phyloP scores from a whole-genome alignment of 2,888 invertebrate species.

The Nomada lathburiana region DNA sequence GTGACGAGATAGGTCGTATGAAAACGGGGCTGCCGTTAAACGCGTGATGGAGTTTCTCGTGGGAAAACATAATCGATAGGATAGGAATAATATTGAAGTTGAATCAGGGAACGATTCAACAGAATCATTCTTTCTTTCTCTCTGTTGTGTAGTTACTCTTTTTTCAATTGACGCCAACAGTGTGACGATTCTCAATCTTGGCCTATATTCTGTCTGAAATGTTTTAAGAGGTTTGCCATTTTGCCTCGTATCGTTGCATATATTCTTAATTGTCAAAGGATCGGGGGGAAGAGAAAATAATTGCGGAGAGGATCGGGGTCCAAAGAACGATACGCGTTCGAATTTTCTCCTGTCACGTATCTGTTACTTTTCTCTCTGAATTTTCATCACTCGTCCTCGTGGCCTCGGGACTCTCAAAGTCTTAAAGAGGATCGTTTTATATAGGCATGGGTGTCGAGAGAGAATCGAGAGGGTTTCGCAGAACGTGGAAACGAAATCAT shows the following conservation, averaged over 20 bases:
- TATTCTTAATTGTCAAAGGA: not conserved
- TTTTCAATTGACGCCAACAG: conserved; percentile 12
- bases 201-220: conserved; percentile 11
- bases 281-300: not conserved
- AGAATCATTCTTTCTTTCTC: conserved; percentile 57
- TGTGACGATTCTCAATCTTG: conserved; percentile 24
- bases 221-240: not conserved
- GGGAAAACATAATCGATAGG: not conserved
- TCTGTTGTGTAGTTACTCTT: conserved; percentile 31
- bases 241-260: not conserved
- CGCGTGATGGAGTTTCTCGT: not conserved
- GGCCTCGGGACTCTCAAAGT: conserved; percentile 36
- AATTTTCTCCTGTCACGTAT: not conserved
- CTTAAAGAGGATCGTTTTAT: conserved; percentile 41
- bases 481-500: conserved; percentile 46
- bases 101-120: conserved; percentile 38
- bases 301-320: not conserved
- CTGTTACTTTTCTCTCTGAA: not conserved
- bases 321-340: not conserved
- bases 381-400: not conserved
- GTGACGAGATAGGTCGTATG: not conserved
- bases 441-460: not conserved
- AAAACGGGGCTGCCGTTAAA: not conserved
- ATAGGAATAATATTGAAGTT: not conserved
- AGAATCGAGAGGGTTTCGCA: conserved; percentile 19